These are phyloP conservation scores for Lasioglossum vierecki DNA, from an alignment of 2,888 invertebrate genomes.

Conservation along the genomic window DNA sequence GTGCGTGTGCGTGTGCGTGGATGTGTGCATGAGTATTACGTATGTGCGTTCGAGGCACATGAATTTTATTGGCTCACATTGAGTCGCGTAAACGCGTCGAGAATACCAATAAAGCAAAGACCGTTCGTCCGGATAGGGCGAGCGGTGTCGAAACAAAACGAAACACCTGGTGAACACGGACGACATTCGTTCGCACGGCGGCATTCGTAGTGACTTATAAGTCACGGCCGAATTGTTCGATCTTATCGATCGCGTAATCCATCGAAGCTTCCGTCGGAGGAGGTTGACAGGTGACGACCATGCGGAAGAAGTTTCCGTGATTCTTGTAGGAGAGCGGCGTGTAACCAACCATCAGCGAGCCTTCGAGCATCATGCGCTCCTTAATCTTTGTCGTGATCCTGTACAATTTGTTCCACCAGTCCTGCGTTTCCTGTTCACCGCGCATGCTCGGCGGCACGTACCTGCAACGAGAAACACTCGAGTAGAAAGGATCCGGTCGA, in stretches of 20 bases:
- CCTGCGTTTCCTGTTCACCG: slow-evolving; percentile 81
- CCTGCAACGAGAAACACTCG: slow-evolving; percentile 78
- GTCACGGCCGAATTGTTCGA: slow-evolving; percentile 87
- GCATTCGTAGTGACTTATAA: slow-evolving; percentile 17
- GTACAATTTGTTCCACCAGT: slow-evolving; percentile 85
- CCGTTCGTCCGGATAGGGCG: slow-evolving; percentile 5
- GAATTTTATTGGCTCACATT: slow-evolving; percentile 77
- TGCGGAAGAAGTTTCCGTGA: slow-evolving; percentile 90
- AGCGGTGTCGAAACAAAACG: not conserved
- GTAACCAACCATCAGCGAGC: slow-evolving; percentile 91
- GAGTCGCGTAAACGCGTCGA: slow-evolving; percentile 65
- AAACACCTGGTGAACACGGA: too few species aligned
- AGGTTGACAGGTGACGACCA: slow-evolving; percentile 91
- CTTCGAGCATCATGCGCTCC: slow-evolving; percentile 87
- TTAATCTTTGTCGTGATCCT: slow-evolving; percentile 89
- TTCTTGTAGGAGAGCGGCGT: slow-evolving; percentile 87
- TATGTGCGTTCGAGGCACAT: slow-evolving; percentile 1
- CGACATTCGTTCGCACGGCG: not conserved
- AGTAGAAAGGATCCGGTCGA: too few species aligned
- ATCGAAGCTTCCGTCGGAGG: slow-evolving; percentile 86
- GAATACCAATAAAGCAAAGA: slow-evolving; percentile 11
- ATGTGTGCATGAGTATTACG: not conserved
- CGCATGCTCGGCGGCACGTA: slow-evolving; percentile 86
- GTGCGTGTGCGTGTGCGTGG: slow-evolving; percentile 6
- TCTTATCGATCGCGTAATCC: slow-evolving; percentile 87